Conservation (phyloP, 2,888 invertebrate species). For the Marronus borbonicus region DNA sequence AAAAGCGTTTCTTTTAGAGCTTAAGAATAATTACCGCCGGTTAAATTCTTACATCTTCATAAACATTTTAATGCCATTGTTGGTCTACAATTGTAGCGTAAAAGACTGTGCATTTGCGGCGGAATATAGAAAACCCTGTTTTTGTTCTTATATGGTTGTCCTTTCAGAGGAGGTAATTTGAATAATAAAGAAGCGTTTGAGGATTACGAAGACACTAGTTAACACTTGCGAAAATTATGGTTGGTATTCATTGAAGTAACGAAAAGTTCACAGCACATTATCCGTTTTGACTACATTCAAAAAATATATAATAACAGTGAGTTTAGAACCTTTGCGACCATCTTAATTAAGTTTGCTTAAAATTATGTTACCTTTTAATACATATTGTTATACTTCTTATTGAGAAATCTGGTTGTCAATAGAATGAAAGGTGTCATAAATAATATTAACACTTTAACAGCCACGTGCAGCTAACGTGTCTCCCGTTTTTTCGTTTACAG, state of each 20-base stretch:
- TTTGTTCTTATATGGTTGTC: not conserved
- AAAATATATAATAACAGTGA: too few relatives aligned
- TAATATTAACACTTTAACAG: too few relatives aligned
- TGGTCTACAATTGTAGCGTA: not conserved
- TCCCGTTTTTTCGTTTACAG: too few relatives aligned
- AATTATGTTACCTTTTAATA: too few relatives aligned
- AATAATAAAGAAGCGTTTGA: slow-evolving; percentile 13
- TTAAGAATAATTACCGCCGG: slow-evolving; percentile 15
- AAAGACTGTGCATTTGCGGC: not conserved
- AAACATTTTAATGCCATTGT: slow-evolving; percentile 18
- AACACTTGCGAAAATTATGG: not conserved
- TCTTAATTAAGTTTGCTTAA: too few relatives aligned
- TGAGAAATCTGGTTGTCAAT: too few relatives aligned
- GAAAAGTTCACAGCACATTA: too few relatives aligned
- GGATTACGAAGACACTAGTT: not conserved
- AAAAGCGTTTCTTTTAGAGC: slow-evolving; percentile 16
- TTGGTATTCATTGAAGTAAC: not conserved
- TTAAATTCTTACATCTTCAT: not conserved
- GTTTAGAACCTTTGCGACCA: too few relatives aligned
- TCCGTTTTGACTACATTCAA: too few relatives aligned
- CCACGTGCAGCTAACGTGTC: too few relatives aligned
- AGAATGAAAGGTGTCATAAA: too few relatives aligned
- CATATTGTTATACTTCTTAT: too few relatives aligned
- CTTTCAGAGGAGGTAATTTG: not conserved
- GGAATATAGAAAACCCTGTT: slow-evolving; percentile 1